Conservation (phyloP, 2,113 vertebrate species). For the Blennius ocellaris region DNA sequence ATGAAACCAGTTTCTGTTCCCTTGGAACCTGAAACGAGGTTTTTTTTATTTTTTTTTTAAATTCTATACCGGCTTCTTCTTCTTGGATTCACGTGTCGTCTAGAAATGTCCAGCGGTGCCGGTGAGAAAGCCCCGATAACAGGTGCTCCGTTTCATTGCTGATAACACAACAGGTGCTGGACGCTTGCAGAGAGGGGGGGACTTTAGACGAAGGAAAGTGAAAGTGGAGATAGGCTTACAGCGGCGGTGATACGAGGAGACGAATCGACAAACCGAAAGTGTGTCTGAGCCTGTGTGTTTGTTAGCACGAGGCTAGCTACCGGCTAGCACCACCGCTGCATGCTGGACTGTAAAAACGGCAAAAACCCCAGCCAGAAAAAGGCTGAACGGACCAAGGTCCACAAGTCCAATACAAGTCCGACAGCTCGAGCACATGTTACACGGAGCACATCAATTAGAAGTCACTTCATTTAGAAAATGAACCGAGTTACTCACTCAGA, state of each 20-base stretch:
- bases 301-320: conserved; percentile 72
- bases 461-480: conserved; percentile 58
- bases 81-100: too few relatives aligned
- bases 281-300: conserved; percentile 9
- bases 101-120: conserved; percentile 3
- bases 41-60: too few relatives aligned
- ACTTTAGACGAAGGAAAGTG: conserved; percentile 58
- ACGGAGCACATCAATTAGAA: conserved; percentile 19
- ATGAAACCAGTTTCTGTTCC: conserved; percentile 22
- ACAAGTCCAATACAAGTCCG: conserved; percentile 5
- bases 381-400: conserved; percentile 6
- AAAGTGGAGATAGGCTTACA: conserved; percentile 42
- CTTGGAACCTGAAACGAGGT: not conserved
- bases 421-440: conserved; percentile 7
- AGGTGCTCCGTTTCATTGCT: conserved; percentile 19
- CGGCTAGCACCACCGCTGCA: conserved; percentile 46
- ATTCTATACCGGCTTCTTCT: too few relatives aligned
- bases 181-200: not conserved
- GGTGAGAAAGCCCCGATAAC: not conserved
- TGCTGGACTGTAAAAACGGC: conserved; percentile 24
- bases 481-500: conserved; percentile 87
- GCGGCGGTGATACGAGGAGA: not conserved
- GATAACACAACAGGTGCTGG: conserved; percentile 73
- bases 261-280: conserved; percentile 51
- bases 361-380: conserved; percentile 16